Evolutionary conservation across 2,888 invertebrate genomes (phyloP), one percentile per base, ranked within the genome.

Genomic region (Sesamia inferens): DNA sequence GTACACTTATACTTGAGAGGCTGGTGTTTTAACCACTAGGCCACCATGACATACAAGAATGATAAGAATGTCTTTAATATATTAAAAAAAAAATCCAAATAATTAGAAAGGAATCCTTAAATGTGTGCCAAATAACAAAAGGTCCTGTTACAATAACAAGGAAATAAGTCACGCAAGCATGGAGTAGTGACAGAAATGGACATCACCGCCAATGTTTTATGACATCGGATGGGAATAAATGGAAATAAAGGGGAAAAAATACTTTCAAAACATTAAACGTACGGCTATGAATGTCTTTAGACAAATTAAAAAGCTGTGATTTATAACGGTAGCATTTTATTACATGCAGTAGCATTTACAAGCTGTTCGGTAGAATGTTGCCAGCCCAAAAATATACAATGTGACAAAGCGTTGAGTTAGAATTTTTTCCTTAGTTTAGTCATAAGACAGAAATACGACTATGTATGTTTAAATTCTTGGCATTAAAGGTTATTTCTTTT

Each of bases 291-390:
- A 92, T 89, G 92, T 90, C 91, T 90, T 88, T 88, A 88, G 88
- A 89, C 88, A 93, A 93, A 93, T 93, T 93, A 93, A 93, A 94
- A 90, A 85, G 88, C 89, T 88, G 90, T 92, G 92, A 93, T 93
- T 93, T 93, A 93, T 93, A 84, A 84, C 76, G 79, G 74, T 82
- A 83, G 80, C 73, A 81, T 75, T 88, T 85, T 87, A 86, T 87
- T 83, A 80, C 83, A 75, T 74, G 80, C 79, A 83, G 87, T 87
- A 88, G 87, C 87, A 82, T 83, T 86, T 85, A 87, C 83, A 84
- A 77, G 83, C 76, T 61, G 68, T 67, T 76, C 66, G 68, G 78
- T 83, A 66, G 64, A 84, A 86, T 85, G 82, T 82, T 77, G 72
- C 67, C 66, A 76, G 68, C 69, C 76, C 74, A 76, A 85, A 85